Percentiles rank a stretch among this genome's conserved stretches.
phyloP scores from a whole-genome alignment of 2,888 invertebrate genomes.

The Trimorus sp. region DNA sequence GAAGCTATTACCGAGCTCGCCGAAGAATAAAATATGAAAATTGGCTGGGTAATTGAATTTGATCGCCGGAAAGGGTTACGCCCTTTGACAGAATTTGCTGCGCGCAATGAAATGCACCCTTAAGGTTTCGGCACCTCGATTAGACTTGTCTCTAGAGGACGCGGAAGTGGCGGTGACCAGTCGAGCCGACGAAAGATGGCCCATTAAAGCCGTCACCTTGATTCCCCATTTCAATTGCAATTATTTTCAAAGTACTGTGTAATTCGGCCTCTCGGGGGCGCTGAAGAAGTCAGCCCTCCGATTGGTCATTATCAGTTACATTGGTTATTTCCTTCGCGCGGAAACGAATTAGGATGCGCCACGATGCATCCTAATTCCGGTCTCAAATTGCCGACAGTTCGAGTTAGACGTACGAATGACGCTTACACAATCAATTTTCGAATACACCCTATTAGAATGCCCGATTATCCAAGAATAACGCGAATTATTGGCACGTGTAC shows the following conservation, averaged over 20 bases:
- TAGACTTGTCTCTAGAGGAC: constrained; percentile 56
- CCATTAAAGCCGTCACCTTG: constrained; percentile 54
- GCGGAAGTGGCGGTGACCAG: constrained; percentile 1
- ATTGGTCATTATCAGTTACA: constrained; percentile 65
- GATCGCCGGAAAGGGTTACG: constrained; percentile 46
- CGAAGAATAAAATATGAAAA: constrained; percentile 51
- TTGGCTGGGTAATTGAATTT: constrained; percentile 43
- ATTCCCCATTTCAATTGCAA: constrained; percentile 55
- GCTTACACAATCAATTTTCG: constrained; percentile 59
- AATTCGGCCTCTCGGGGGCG: constrained; percentile 26
- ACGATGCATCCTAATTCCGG: constrained; percentile 58
- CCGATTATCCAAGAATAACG: constrained; percentile 55
- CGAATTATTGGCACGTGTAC: constrained; percentile 38
- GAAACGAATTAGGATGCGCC: constrained; percentile 59
- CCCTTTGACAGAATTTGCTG: constrained; percentile 38
- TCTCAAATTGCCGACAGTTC: constrained; percentile 52
- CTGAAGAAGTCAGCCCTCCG: constrained; percentile 40
- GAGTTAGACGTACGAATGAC: constrained; percentile 48
- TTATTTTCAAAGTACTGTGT: constrained; percentile 47
- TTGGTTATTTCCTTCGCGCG: constrained; percentile 62
- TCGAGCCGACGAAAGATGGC: constrained; percentile 36
- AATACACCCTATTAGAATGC: constrained; percentile 56
- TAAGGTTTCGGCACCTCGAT: constrained; percentile 55
- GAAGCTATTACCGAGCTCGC: background rate
- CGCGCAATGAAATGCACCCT: constrained; percentile 61